Conservation (phyloP, 2,888 invertebrate genomes). For the Chorisops tibialis region DNA sequence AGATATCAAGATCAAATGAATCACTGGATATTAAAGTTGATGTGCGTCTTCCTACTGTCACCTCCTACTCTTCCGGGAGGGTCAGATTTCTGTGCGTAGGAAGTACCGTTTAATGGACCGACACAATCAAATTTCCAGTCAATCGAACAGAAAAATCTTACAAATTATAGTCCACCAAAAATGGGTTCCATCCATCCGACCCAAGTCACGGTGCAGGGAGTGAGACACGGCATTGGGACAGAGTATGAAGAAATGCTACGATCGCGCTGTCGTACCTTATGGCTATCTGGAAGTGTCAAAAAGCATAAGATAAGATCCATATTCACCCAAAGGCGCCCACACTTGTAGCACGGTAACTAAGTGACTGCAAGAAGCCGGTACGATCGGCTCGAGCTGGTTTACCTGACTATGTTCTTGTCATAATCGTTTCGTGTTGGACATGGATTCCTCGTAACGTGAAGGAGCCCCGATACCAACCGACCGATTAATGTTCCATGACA, state of each 20-base stretch:
- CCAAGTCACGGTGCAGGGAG: background rate
- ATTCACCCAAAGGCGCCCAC: slow-evolving; percentile 24
- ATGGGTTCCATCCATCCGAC: background rate
- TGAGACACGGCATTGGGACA: too few relatives aligned
- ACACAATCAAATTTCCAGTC: slow-evolving; percentile 4
- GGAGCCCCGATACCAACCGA: slow-evolving; percentile 4
- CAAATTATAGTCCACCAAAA: slow-evolving; percentile 8
- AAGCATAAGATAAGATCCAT: slow-evolving; percentile 26
- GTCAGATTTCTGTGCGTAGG: slow-evolving; percentile 4
- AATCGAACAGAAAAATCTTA: background rate
- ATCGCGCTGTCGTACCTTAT: slow-evolving; percentile 9
- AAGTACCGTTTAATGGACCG: slow-evolving; percentile 4
- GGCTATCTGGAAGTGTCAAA: slow-evolving; percentile 29
- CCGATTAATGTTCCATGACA: slow-evolving; percentile 16
- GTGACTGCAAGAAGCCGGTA: too few relatives aligned
- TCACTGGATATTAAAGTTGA: background rate
- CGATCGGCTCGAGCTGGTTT: too few relatives aligned
- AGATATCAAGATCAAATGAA: background rate
- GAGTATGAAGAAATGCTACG: background rate
- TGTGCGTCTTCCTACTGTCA: background rate
- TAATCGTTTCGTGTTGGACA: background rate
- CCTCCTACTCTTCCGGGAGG: background rate
- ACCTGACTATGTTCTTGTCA: slow-evolving; percentile 1
- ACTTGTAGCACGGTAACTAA: slow-evolving; percentile 7
- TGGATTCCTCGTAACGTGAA: background rate